These are phyloP conservation scores for Melieria crassipennis DNA, from an alignment of 2,888 invertebrate species.

Conservation along the genomic window DNA sequence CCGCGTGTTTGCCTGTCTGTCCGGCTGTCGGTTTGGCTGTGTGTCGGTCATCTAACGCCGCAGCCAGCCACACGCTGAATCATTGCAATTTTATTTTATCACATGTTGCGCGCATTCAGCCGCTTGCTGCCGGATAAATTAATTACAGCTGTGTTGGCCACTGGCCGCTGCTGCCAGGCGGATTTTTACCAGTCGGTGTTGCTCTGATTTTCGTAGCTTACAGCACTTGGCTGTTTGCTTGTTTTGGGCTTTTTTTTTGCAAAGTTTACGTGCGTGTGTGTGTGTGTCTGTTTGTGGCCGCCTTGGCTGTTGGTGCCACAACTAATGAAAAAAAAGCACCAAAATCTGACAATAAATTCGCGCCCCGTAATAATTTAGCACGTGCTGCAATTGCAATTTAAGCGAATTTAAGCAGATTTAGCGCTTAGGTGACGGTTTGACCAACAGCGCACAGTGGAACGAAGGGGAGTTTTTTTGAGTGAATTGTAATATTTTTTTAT, in stretches of 20 bases:
- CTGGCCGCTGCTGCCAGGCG: too few species aligned
- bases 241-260: not conserved
- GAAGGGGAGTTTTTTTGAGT: too few species aligned
- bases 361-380: conserved; percentile 38
- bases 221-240: too few species aligned
- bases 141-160: conserved; percentile 8
- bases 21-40: not conserved
- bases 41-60: conserved; percentile 13
- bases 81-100: conserved; percentile 15
- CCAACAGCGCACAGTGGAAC: too few species aligned
- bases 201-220: too few species aligned
- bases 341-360: conserved; percentile 35
- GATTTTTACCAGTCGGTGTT: too few species aligned
- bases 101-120: not conserved
- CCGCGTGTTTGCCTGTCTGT: conserved; percentile 15
- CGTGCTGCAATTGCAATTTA: conserved; percentile 37
- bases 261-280: not conserved
- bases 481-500: too few species aligned
- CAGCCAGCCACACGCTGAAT: conserved; percentile 15
- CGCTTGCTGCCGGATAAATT: conserved; percentile 28
- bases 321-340: conserved; percentile 14
- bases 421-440: not conserved
- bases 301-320: conserved; percentile 14
- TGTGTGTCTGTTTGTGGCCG: not conserved
- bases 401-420: conserved; percentile 27